Evolutionary conservation across 1,140 invertebrate species (phyloP).

Genomic region (Choristoneura fumiferana): DNA sequence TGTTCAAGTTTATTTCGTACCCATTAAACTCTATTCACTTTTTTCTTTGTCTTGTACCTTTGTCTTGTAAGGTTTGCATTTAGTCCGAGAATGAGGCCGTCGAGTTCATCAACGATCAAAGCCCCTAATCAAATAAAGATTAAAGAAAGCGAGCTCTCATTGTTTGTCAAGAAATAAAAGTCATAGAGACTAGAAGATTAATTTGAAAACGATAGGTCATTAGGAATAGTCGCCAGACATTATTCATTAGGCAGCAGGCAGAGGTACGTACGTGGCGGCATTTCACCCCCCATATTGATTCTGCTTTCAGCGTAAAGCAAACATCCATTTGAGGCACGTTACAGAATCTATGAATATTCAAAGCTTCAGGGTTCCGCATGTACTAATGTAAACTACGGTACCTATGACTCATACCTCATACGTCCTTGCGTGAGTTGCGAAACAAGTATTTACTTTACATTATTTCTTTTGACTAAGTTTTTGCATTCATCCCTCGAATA

Average conservation of each 20-base stretch:
- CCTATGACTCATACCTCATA: neutral
- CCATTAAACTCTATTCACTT: too few relatives aligned
- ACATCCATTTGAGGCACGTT: conserved; percentile 27
- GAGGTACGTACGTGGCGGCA: conserved; percentile 2
- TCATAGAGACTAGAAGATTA: conserved; percentile 1
- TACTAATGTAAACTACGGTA: conserved; percentile 1
- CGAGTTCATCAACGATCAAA: too few relatives aligned
- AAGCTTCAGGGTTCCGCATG: neutral
- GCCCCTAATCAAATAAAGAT: too few relatives aligned
- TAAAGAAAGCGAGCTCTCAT: too few relatives aligned
- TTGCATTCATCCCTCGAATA: neutral
- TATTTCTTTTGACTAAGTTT: neutral
- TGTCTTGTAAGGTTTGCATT: too few relatives aligned
- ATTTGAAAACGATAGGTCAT: conserved; percentile 22
- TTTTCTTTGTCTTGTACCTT: too few relatives aligned
- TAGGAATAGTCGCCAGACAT: conserved; percentile 5
- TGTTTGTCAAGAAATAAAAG: too few relatives aligned
- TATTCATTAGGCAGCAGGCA: conserved; percentile 22
- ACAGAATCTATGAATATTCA: conserved; percentile 18
- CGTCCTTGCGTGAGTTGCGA: conserved; percentile 6
- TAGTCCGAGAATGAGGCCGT: too few relatives aligned
- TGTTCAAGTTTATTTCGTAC: too few relatives aligned
- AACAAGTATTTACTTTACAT: conserved; percentile 5
- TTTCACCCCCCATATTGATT: conserved; percentile 26
- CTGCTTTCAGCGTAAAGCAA: conserved; percentile 23